A percentile compares a stretch with the other conserved stretches of the same genome.
Evolutionary conservation across 2,797 vertebrate genomes (phyloP).

Genomic region (Acanthiza pusilla): DNA sequence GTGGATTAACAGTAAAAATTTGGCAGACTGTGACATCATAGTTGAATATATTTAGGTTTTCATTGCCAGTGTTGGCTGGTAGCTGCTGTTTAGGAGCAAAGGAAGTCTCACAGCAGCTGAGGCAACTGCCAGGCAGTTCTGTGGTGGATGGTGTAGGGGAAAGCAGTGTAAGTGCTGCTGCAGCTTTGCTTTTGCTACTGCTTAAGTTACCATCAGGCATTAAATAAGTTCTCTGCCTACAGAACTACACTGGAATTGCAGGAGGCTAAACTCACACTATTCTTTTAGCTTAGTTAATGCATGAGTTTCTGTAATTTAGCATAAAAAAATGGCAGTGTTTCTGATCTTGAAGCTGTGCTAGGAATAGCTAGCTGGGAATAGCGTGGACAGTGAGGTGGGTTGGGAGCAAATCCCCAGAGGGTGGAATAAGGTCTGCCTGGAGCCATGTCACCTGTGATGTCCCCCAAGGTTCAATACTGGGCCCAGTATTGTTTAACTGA

Average conservation of each 20-base stretch:
- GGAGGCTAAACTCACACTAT: neutral
- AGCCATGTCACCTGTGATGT: neutral
- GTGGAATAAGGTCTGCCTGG: fast-evolving
- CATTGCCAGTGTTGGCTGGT: fast-evolving
- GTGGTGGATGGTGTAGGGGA: neutral
- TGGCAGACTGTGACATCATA: fast-evolving
- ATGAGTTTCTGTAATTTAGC: neutral
- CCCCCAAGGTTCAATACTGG: fast-evolving
- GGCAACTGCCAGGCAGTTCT: neutral
- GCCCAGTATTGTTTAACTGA: neutral
- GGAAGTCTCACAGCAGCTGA: fast-evolving
- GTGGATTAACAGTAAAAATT: neutral
- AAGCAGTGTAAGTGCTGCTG: neutral
- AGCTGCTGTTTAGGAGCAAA: neutral
- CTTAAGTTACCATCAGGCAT: neutral
- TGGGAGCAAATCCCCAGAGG: neutral
- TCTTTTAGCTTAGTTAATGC: neutral
- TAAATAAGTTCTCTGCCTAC: fast-evolving
- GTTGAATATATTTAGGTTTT: neutral
- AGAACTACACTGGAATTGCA: neutral
- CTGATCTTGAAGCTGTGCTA: neutral
- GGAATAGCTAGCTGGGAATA: neutral
- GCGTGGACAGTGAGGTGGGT: neutral
- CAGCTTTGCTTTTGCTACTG: neutral
- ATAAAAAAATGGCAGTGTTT: neutral